Evolutionary conservation across 1,140 invertebrate genomes (phyloP), one percentile per base, ranked within the genome.

Genomic region (Lepidurus arcticus): DNA sequence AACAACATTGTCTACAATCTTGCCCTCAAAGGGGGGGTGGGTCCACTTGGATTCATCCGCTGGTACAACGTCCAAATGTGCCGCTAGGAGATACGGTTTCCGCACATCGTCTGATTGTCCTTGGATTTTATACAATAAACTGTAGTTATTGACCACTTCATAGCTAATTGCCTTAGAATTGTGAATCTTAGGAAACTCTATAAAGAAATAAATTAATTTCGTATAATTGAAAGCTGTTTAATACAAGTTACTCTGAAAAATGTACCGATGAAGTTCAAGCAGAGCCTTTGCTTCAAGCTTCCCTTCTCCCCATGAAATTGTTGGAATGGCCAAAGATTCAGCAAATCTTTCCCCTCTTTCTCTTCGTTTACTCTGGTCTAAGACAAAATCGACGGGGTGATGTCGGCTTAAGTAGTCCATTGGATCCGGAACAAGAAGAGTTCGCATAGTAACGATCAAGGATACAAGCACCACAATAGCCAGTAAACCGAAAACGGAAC

Each of bases 31-130:
- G 26, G 74, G 43, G 0, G 10, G 9, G 9, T 42, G 8, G 24
- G n/a, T 21, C 74, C 74, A 75, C n/a, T 75, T 75, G 9, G 74
- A n/a, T 75, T 75, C 74, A 42, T 42, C 74, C 1, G 43, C 74
- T 6, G 74, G 34, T 44, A 42, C 74, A 42, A 75, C 74, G 26
- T 90, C 89, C 76, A 90, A 80, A 81, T 90, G 89, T 24, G 86
- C 85, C 77, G 84, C 83, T 75, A 90, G 81, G 79, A 90, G 78
- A 81, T 88, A 89, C 1, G 88, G 88, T 11, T 78, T 78, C 47
- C 47, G 13, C 4, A 21, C 6, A 21, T 9, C 11, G 11, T 65
- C 6, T n/a, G 26, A 26, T 26, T 6, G 8, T 42, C 84, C 83
- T 78, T 81, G 73, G 6, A 87, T 82, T 26, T 82, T 84, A 80